phyloP scores from a whole-genome alignment of 2,888 invertebrate genomes.

The Noctua janthina region DNA sequence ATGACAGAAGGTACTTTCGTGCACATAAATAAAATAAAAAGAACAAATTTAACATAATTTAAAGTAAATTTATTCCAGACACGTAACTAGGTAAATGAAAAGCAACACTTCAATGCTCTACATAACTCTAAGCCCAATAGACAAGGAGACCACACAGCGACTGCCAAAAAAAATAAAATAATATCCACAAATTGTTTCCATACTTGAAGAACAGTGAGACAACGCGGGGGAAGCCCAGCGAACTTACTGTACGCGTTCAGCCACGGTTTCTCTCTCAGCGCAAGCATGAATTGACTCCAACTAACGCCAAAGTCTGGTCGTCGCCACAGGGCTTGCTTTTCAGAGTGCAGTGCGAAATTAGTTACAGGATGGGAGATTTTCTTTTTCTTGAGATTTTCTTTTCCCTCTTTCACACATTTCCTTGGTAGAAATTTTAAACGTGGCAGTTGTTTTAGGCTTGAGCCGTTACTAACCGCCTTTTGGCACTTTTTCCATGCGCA shows the following conservation, averaged over 20 bases:
- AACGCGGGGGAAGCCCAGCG: constrained; percentile 71
- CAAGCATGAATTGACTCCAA: constrained; percentile 47
- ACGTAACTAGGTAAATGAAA: constrained; percentile 56
- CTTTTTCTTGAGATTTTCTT: constrained; percentile 45
- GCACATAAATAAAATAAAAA: not conserved
- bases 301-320: constrained; percentile 13
- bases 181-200: constrained; percentile 69
- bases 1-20: not conserved
- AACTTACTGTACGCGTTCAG: constrained; percentile 59
- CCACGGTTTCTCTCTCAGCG: constrained; percentile 35
- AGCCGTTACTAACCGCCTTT: constrained; percentile 54
- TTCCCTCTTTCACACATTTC: constrained; percentile 47
- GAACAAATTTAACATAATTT: constrained; percentile 3
- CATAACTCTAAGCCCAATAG: constrained; percentile 66
- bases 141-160: constrained; percentile 73
- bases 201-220: constrained; percentile 64
- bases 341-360: constrained; percentile 59
- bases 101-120: constrained; percentile 70
- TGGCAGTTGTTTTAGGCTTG: constrained; percentile 59
- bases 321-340: constrained; percentile 40
- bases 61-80: constrained; percentile 51
- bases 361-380: constrained; percentile 59
- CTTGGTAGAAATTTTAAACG: constrained; percentile 63
- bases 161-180: constrained; percentile 70
- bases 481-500: constrained; percentile 46